These are phyloP conservation scores for Pinctada fucata DNA, from an alignment of 2,888 invertebrate genomes.

Conservation along the genomic window DNA sequence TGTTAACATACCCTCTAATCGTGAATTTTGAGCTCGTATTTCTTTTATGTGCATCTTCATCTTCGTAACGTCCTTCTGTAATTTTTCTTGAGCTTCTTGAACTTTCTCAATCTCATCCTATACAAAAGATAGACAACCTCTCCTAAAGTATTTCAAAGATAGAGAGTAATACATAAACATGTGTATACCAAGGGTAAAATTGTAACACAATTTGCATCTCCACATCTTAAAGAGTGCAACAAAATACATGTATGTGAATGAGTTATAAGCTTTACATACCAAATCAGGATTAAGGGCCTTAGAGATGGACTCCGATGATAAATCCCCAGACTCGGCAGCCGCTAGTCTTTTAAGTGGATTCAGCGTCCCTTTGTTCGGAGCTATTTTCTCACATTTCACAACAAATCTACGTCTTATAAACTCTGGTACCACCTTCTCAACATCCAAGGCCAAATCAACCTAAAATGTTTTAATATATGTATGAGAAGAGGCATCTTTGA, in stretches of 20 bases:
- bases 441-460: conserved; percentile 77
- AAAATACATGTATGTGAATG: background rate
- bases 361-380: conserved; percentile 69
- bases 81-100: conserved; percentile 67
- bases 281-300: conserved; percentile 73
- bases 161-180: background rate
- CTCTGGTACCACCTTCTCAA: conserved; percentile 77
- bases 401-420: conserved; percentile 73
- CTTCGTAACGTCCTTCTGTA: conserved; percentile 61
- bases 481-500: too few relatives aligned
- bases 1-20: conserved; percentile 71
- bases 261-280: conserved; percentile 52
- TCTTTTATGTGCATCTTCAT: conserved; percentile 65
- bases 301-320: conserved; percentile 63
- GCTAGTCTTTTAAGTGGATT: conserved; percentile 53
- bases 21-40: conserved; percentile 63
- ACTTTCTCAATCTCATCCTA: conserved; percentile 73
- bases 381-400: conserved; percentile 63
- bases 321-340: conserved; percentile 49
- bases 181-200: background rate
- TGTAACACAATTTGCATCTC: background rate
- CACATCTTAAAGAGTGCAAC: background rate
- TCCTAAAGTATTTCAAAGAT: background rate
- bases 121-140: background rate
- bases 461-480: conserved; percentile 54